Conservation (phyloP, 2,888 invertebrate genomes). For the Scaptomyza polygonia region DNA sequence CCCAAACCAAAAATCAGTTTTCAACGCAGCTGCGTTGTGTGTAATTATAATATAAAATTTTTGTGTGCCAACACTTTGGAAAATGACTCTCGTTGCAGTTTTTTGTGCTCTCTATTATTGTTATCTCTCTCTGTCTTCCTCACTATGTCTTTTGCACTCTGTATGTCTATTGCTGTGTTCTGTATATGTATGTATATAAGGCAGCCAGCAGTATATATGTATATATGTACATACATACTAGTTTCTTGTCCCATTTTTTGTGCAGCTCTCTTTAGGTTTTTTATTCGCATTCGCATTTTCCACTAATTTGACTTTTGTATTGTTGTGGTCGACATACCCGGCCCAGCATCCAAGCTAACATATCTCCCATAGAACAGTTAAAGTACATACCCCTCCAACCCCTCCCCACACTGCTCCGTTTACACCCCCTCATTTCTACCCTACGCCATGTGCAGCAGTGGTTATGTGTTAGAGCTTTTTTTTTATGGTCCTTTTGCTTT, state of each 20-base stretch:
- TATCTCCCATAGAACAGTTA: conserved; percentile 1
- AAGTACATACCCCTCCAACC: background rate
- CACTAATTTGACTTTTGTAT: conserved; percentile 78
- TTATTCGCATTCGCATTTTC: conserved; percentile 77
- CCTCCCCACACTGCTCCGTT: conserved; percentile 1
- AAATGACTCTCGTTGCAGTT: conserved; percentile 44
- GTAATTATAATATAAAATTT: conserved; percentile 73
- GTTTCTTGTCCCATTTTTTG: conserved; percentile 74
- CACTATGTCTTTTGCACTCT: conserved; percentile 1
- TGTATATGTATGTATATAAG: conserved; percentile 67
- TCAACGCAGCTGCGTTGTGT: conserved; percentile 38
- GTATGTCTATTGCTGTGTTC: conserved; percentile 21
- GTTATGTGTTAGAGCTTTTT: conserved; percentile 73
- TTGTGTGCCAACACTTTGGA: conserved; percentile 52
- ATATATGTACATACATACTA: conserved; percentile 71
- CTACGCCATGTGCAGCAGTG: conserved; percentile 33
- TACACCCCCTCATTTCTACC: background rate
- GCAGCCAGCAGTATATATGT: conserved; percentile 6
- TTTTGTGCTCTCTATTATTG: conserved; percentile 19
- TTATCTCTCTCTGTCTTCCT: conserved; percentile 20
- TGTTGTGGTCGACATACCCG: conserved; percentile 68
- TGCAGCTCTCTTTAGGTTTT: conserved; percentile 44
- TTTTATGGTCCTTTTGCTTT: conserved; percentile 71
- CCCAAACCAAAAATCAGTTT: conserved; percentile 12
- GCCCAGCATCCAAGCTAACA: conserved; percentile 45